A percentile compares a stretch with the other conserved stretches of the same genome.
phyloP scores from a whole-genome alignment of 2,797 vertebrate genomes.

The Furcifer pardalis region DNA sequence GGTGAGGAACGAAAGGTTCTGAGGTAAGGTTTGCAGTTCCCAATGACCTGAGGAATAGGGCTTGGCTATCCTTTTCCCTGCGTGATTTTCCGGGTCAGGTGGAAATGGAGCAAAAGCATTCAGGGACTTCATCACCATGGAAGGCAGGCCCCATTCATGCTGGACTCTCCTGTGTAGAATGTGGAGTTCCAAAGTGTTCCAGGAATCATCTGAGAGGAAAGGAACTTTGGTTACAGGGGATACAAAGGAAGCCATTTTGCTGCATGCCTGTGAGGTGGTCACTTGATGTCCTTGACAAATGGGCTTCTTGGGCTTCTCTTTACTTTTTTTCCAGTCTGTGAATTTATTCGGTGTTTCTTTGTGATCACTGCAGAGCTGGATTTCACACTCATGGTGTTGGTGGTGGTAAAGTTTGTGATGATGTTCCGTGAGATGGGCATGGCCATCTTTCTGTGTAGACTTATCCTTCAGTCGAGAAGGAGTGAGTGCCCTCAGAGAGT shows the following conservation, averaged over 20 bases:
- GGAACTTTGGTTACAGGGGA: background rate
- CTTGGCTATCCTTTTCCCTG: background rate
- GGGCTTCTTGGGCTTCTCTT: background rate
- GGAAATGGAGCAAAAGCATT: background rate
- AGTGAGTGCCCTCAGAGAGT: background rate
- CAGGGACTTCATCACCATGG: background rate
- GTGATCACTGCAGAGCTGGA: background rate
- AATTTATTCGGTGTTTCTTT: background rate
- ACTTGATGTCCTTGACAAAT: background rate
- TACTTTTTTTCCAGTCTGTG: background rate
- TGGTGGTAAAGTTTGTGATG: background rate
- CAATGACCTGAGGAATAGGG: too few species aligned
- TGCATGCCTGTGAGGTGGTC: background rate
- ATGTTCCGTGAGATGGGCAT: too few species aligned
- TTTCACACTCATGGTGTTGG: background rate
- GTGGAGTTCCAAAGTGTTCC: background rate
- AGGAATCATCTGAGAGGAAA: background rate
- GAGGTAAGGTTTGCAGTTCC: background rate
- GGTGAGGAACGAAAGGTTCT: background rate
- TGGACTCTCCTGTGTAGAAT: background rate
- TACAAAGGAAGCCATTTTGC: rapidly evolving
- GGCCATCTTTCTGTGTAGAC: background rate
- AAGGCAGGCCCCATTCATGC: background rate
- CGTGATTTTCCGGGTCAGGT: background rate
- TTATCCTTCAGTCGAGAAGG: background rate